A percentile compares a stretch with the other conserved stretches of the same genome.
Evolutionary conservation across 2,797 vertebrate species (phyloP).

Genomic region (Anguilla marmorata): DNA sequence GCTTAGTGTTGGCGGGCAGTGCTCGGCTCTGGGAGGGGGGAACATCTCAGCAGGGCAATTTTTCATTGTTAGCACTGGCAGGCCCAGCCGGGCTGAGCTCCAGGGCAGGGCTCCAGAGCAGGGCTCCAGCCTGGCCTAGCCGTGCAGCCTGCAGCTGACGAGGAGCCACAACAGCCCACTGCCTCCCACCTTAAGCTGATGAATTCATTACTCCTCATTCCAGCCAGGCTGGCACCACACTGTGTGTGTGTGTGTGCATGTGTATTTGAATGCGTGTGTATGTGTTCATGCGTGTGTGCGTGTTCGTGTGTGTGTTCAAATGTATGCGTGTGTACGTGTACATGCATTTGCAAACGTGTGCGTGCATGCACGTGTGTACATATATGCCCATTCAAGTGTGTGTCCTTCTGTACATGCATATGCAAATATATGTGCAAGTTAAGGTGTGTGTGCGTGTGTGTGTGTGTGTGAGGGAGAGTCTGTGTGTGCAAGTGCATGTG

Average conservation of each 20-base stretch:
- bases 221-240: conserved; percentile 7
- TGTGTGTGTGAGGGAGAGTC: neutral
- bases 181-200: conserved; percentile 26
- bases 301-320: neutral
- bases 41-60: conserved; percentile 11
- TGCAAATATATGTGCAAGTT: neutral
- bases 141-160: conserved; percentile 4
- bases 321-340: neutral
- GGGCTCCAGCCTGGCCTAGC: conserved; percentile 18
- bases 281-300: neutral
- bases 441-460: neutral
- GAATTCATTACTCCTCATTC: conserved; percentile 26
- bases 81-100: conserved; percentile 9
- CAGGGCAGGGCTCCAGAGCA: neutral
- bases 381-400: neutral
- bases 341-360: neutral
- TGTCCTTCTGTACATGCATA: neutral
- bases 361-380: neutral
- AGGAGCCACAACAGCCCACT: conserved; percentile 17
- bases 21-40: neutral
- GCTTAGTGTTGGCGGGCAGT: too few species aligned
- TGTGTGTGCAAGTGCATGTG: neutral
- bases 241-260: neutral
- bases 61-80: conserved; percentile 33
- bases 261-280: neutral